Evolutionary conservation across 2,113 vertebrate genomes (phyloP), one percentile per base, ranked within the genome.

Genomic region (Malurus cyaneus): DNA sequence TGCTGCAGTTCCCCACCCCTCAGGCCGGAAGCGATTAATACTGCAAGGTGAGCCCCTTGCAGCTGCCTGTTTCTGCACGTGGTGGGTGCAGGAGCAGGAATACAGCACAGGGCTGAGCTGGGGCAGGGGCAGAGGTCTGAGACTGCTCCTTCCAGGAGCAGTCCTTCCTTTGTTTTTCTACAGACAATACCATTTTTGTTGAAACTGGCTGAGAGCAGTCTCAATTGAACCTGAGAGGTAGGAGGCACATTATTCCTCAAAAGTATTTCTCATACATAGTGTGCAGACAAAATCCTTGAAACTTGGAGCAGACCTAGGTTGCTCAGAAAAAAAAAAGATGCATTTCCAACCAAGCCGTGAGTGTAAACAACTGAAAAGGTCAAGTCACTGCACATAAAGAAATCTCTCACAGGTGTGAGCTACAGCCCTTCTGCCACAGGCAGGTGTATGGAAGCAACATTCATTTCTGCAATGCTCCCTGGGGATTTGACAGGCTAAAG

Each of bases 1-100:
- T 67, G 39, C 62, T 32, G 59, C 32, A 62, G 28, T 6, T 1
- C 4, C 23, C 8, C 6, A 29, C 0, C 2, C 14, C 42, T 49
- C 52, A 62, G 52, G 21, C 18, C 28, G 46, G 61, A 29, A 71
- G 21, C 0, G 0, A 42, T 56, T 17, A 16, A n/a, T 2, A 0
- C 5, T 46, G 18, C 10, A 21, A 32, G 66, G 15, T 20, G 18
- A 82, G 36, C 4, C 24, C 31, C 31, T 53, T 39, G 47, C 34
- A 82, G 21, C 8, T 36, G 57, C 18, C 57, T 26, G 28, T 2
- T 71, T 8, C 59, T 8, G 1, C 36, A 67, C 36, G 18, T 0
- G 23, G 25, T 5, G 14, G 17, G n/a, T 1, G 26, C 0, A 7
- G 39, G 52, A 66, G 57, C 21, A 76, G n/a, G 36, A 14, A 56